These are phyloP conservation scores for Tribolium madens DNA, from an alignment of 1,140 invertebrate species.

Conservation along the genomic window DNA sequence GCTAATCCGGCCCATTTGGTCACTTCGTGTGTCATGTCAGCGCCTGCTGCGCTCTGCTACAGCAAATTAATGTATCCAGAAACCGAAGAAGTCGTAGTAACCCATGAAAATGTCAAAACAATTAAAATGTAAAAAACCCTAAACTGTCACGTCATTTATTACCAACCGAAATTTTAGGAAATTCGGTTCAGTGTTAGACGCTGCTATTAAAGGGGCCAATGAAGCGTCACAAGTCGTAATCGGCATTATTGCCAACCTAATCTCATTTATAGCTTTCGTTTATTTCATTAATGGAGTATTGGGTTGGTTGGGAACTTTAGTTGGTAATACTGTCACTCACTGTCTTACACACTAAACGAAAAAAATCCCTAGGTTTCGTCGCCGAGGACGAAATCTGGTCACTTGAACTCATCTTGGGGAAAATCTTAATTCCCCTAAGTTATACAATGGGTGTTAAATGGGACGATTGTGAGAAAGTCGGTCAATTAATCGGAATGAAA, in stretches of 20 bases:
- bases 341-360: slow-evolving; percentile 26
- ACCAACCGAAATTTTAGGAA: slow-evolving; percentile 70
- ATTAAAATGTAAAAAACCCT: slow-evolving; percentile 41
- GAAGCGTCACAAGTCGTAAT: slow-evolving; percentile 85
- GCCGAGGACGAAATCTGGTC: slow-evolving; percentile 65
- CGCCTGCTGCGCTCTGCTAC: slow-evolving; percentile 89
- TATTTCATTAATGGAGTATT: slow-evolving; percentile 86
- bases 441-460: slow-evolving; percentile 82
- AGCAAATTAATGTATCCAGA: slow-evolving; percentile 95
- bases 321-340: slow-evolving; percentile 69
- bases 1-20: slow-evolving; percentile 85
- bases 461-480: slow-evolving; percentile 83
- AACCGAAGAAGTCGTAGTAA: slow-evolving; percentile 80
- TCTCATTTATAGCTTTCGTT: slow-evolving; percentile 91
- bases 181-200: slow-evolving; percentile 87
- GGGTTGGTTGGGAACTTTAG: slow-evolving; percentile 81
- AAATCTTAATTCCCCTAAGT: slow-evolving; percentile 85
- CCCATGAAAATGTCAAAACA: slow-evolving; percentile 66
- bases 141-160: not conserved
- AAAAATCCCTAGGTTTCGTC: slow-evolving; percentile 53
- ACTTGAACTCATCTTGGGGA: slow-evolving; percentile 82
- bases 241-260: slow-evolving; percentile 91
- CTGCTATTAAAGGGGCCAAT: slow-evolving; percentile 88
- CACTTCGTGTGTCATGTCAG: slow-evolving; percentile 95
- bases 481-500: slow-evolving; percentile 87